Base-by-base conservation (phyloP, 2,888 invertebrate genomes). In the Aspidiotus rigidus region DNA sequence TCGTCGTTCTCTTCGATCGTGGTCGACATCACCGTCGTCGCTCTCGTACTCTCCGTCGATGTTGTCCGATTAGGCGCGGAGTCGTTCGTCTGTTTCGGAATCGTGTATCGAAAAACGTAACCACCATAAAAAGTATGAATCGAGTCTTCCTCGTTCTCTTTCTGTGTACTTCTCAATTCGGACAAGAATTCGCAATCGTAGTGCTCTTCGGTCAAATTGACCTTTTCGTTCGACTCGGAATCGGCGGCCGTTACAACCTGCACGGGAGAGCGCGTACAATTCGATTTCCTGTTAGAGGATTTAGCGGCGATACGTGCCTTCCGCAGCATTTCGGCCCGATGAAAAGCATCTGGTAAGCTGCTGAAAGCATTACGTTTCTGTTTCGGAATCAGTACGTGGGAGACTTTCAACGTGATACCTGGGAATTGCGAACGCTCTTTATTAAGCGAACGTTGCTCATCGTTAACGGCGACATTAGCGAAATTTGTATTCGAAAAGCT, bases 351-450 rank as follows among this genome's bases (percentile, higher is more conserved):
- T 5, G 62, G 69, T 28, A 62, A 17, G 40, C 54, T 55, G 54
- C 61, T 69, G 59, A 41, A 16, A 54, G 62, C 60, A n/a, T 67
- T 60, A 44, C 62, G 42, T 63, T 69, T 69, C 55, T 69, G 62
- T 39, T 62, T 62, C 15, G 69, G 69, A 11, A 69, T 62, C 11
- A 69, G 63, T 9, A 69, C 57, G 15, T 69, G 69, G n/a, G 69
- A 69, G 2, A 69, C 69, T 44, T 69, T 69, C 10, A 69, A 44
- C 44, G 69, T 69, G 10, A 69, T 69, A n/a, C 62, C 62, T 17
- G 69, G 69, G 44, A 69, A 69, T 28, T 60, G 49, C 49, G 60
- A 13, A 9, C 60, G 67, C 40, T 67, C 67, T 59, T 67, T 67
- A 60, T 67, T 67, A 10, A 67, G 41, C n/a, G 60, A 42, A 17